Conservation (phyloP, 2,888 invertebrate genomes). For the Sialis lutaria region DNA sequence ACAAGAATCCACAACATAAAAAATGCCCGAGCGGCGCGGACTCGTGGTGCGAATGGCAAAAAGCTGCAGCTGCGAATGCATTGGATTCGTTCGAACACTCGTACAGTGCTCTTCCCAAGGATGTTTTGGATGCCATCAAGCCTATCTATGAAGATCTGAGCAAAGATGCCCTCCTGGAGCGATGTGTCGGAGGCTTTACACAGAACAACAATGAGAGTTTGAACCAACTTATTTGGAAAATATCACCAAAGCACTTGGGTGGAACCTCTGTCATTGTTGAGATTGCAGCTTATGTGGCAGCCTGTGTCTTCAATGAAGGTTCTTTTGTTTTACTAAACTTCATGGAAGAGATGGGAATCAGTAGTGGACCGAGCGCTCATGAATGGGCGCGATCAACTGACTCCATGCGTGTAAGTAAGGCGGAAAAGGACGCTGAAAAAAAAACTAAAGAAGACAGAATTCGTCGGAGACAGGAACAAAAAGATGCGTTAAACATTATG, state of each 20-base stretch:
- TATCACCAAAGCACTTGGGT: slow-evolving; percentile 11
- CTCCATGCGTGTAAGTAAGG: slow-evolving; percentile 5
- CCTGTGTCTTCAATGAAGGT: slow-evolving; percentile 9
- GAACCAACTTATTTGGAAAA: slow-evolving; percentile 17
- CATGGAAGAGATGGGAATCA: slow-evolving; percentile 6
- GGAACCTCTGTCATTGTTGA: slow-evolving; percentile 8
- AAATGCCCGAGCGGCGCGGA: slow-evolving; percentile 9
- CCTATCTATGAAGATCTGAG: slow-evolving; percentile 17
- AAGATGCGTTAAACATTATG: no score
- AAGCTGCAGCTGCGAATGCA: slow-evolving; percentile 9
- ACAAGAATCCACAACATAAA: slow-evolving; percentile 8
- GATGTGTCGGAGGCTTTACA: slow-evolving; percentile 17
- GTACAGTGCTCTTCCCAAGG: slow-evolving; percentile 9
- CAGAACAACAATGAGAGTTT: slow-evolving; percentile 18
- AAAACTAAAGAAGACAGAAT: no score
- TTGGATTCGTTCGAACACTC: slow-evolving; percentile 7
- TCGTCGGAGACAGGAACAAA: no score
- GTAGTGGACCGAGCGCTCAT: slow-evolving; percentile 8
- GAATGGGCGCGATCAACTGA: slow-evolving; percentile 1
- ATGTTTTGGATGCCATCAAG: slow-evolving; percentile 11
- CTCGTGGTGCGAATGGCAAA: slow-evolving; percentile 11
- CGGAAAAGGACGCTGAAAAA: slow-evolving; percentile 10
- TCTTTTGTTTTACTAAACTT: slow-evolving; percentile 7
- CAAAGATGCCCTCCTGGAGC: slow-evolving; percentile 14
- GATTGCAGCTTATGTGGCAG: slow-evolving; percentile 7